phyloP scores from a whole-genome alignment of 2,113 vertebrate genomes.

The Anarrhichthys ocellatus region DNA sequence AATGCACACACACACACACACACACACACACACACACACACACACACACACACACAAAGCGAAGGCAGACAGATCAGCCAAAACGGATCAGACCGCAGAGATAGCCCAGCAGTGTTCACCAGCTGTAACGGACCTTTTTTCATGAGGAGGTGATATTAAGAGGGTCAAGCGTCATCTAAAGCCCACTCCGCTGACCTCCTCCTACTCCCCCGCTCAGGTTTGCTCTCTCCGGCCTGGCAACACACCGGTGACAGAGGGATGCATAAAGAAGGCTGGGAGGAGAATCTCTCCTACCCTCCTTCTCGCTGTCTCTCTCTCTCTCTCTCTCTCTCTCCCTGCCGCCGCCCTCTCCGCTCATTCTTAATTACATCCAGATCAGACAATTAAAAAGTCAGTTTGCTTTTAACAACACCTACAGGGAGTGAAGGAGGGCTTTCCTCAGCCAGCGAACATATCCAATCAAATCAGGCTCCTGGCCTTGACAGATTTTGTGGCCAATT shows the following conservation, averaged over 20 bases:
- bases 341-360: constrained; percentile 49
- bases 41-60: too few species aligned
- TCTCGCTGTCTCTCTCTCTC: constrained; percentile 30
- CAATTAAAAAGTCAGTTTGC: constrained; percentile 74
- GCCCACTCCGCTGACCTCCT: constrained; percentile 60
- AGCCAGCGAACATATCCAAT: constrained; percentile 48
- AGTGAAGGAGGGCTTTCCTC: constrained; percentile 62
- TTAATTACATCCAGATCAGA: constrained; percentile 83
- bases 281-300: constrained; percentile 28
- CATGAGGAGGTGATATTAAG: constrained; percentile 44
- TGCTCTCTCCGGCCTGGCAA: constrained; percentile 46
- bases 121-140: constrained; percentile 55
- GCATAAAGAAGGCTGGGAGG: constrained; percentile 46
- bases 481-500: constrained; percentile 50
- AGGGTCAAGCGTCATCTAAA: constrained; percentile 51
- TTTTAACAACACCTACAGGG: constrained; percentile 77
- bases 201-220: constrained; percentile 38
- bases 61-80: constrained; percentile 51
- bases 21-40: constrained; percentile 14
- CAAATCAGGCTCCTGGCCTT: constrained; percentile 47
- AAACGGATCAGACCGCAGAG: constrained; percentile 57
- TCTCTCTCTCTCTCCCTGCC: constrained; percentile 31
- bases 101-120: constrained; percentile 53
- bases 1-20: constrained; percentile 33
- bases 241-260: constrained; percentile 44